Conservation (phyloP, 1,140 invertebrate species). For the Steinernema feltiae region DNA sequence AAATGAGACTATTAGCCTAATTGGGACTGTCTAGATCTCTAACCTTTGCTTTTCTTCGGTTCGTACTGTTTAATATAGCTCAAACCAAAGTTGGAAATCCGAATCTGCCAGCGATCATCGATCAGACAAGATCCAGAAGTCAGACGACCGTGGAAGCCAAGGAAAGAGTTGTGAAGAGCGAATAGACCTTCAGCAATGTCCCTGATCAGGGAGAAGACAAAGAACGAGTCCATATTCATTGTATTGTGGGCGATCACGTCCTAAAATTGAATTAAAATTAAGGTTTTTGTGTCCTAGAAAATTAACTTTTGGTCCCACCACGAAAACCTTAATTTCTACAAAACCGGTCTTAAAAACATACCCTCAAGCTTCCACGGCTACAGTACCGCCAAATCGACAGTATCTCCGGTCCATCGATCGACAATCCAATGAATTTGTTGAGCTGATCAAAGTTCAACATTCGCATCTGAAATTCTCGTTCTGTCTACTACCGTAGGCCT, state of each 20-base stretch:
- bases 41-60: constrained; percentile 6
- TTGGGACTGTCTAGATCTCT: too few relatives aligned
- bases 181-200: constrained; percentile 71
- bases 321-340: too few relatives aligned
- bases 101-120: constrained; percentile 39
- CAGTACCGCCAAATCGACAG: constrained; percentile 74
- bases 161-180: constrained; percentile 30
- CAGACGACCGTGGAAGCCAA: constrained; percentile 32
- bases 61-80: constrained; percentile 58
- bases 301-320: too few relatives aligned
- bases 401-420: constrained; percentile 67
- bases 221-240: constrained; percentile 89
- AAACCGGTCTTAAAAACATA: too few relatives aligned
- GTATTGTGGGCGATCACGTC: constrained; percentile 83
- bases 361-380: constrained; percentile 72
- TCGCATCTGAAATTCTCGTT: constrained; percentile 61
- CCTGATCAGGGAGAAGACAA: constrained; percentile 79
- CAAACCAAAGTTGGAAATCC: constrained; percentile 33
- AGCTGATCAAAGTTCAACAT: constrained; percentile 81
- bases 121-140: constrained; percentile 34
- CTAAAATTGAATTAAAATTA: constrained; percentile 53
- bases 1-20: too few relatives aligned
- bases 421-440: constrained; percentile 76
- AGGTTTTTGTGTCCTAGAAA: too few relatives aligned
- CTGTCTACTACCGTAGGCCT: background rate